Evolutionary conservation across 1,140 invertebrate genomes (phyloP).

Genomic region (Drosophila mojavensis): DNA sequence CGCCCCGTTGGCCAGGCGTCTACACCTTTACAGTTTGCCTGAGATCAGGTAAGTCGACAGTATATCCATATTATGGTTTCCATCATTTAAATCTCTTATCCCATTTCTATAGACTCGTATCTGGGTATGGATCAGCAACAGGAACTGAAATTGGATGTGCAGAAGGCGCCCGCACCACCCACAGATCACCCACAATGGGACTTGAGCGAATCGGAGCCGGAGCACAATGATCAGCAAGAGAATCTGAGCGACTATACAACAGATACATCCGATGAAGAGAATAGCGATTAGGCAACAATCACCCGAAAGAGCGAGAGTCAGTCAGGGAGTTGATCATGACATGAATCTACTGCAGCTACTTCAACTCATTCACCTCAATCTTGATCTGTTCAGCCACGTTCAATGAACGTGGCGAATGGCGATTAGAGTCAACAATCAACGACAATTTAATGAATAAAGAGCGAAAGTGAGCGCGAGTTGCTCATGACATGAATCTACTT

Average conservation of each 20-base stretch:
- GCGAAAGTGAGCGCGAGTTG: background rate
- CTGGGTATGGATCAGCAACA: slow-evolving; percentile 95
- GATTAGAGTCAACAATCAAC: slow-evolving; percentile 44
- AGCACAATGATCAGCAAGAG: slow-evolving; percentile 87
- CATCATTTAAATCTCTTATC: background rate
- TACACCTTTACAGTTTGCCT: slow-evolving; percentile 98
- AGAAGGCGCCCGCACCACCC: slow-evolving; percentile 95
- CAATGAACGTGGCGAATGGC: slow-evolving; percentile 51
- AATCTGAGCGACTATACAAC: slow-evolving; percentile 87
- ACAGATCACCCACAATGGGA: slow-evolving; percentile 98
- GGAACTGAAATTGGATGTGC: slow-evolving; percentile 98
- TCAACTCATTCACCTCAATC: slow-evolving; percentile 2
- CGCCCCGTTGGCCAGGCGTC: slow-evolving; percentile 95
- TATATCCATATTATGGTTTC: background rate
- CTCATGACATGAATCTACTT: slow-evolving; percentile 23
- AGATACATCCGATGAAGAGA: slow-evolving; percentile 86
- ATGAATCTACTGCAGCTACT: slow-evolving; percentile 6
- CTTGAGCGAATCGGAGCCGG: slow-evolving; percentile 96
- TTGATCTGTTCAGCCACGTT: no score
- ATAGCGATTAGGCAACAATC: slow-evolving; percentile 63
- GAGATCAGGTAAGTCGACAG: slow-evolving; percentile 86
- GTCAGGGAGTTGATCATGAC: slow-evolving; percentile 34
- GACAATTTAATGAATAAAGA: background rate
- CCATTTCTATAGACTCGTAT: slow-evolving; percentile 92
- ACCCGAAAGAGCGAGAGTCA: background rate